These are phyloP conservation scores for Xenentodon cancila DNA, from an alignment of 2,797 vertebrate genomes.

Conservation along the genomic window DNA sequence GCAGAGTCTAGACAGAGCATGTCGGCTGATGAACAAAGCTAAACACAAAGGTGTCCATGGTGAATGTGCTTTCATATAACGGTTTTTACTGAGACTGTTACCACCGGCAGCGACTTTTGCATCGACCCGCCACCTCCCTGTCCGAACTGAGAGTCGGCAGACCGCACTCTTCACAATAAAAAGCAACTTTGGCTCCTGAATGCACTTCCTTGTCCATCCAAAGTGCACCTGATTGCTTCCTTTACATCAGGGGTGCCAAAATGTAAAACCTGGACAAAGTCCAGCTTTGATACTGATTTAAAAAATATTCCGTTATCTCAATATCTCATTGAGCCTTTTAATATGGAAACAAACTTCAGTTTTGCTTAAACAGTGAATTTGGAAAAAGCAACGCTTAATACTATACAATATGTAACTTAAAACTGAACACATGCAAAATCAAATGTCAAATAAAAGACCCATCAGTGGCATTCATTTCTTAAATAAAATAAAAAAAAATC, in stretches of 20 bases:
- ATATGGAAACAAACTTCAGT: too few relatives aligned
- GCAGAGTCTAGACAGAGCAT: constrained; percentile 11
- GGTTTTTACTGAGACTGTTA: constrained; percentile 18
- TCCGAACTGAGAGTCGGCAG: constrained; percentile 27
- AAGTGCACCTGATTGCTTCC: constrained; percentile 44
- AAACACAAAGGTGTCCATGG: constrained; percentile 11
- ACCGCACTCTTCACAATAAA: constrained; percentile 16
- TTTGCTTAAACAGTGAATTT: too few relatives aligned
- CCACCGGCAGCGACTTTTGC: constrained; percentile 48
- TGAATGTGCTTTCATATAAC: constrained; percentile 6
- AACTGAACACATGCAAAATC: too few relatives aligned
- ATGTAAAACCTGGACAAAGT: too few relatives aligned
- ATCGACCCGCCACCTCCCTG: constrained; percentile 35
- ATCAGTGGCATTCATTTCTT: too few relatives aligned
- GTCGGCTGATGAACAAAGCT: constrained; percentile 21
- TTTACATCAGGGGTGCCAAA: constrained; percentile 6
- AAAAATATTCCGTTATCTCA: too few relatives aligned
- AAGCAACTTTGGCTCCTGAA: constrained; percentile 17
- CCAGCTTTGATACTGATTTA: too few relatives aligned
- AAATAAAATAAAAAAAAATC: too few relatives aligned
- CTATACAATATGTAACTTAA: too few relatives aligned
- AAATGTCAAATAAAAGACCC: too few relatives aligned
- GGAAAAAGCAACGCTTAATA: too few relatives aligned
- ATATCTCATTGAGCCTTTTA: too few relatives aligned
- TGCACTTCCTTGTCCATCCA: constrained; percentile 12